Conservation (phyloP, 2,888 invertebrate species). For the Thysanoteuthis rhombus region DNA sequence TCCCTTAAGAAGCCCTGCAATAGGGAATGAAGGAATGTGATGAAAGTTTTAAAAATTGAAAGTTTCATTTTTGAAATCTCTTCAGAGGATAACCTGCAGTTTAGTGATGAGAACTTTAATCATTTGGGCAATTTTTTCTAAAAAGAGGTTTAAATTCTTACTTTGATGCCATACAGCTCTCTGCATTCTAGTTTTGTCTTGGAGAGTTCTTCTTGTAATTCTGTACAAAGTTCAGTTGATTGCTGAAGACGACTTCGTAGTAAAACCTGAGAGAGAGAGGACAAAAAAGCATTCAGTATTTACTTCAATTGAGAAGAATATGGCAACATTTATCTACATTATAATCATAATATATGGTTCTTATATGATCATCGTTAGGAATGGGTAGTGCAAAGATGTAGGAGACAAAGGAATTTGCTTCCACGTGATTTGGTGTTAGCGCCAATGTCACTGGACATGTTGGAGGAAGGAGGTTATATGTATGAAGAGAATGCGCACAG, state of each 20-base stretch:
- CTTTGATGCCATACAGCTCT: constrained; percentile 63
- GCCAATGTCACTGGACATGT: too few species aligned
- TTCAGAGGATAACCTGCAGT: neutral
- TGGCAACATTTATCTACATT: too few species aligned
- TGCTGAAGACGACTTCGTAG: constrained; percentile 57
- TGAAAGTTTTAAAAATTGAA: too few species aligned
- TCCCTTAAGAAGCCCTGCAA: too few species aligned
- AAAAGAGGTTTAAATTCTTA: constrained; percentile 35
- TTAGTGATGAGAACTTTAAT: neutral
- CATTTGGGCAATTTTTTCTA: neutral
- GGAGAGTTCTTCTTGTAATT: constrained; percentile 56
- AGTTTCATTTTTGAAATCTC: neutral
- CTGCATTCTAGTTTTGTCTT: constrained; percentile 58
- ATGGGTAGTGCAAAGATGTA: too few species aligned
- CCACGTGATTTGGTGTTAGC: too few species aligned
- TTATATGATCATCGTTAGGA: too few species aligned
- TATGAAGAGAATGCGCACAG: too few species aligned
- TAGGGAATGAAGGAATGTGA: too few species aligned
- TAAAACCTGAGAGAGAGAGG: constrained; percentile 49
- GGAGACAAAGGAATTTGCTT: too few species aligned
- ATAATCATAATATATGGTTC: too few species aligned
- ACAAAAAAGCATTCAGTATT: neutral
- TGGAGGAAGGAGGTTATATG: too few species aligned
- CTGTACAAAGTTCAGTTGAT: constrained; percentile 49
- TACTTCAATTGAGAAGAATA: neutral